Evolutionary conservation across 2,888 invertebrate species (phyloP).

Genomic region (Cerceris ruficornis): DNA sequence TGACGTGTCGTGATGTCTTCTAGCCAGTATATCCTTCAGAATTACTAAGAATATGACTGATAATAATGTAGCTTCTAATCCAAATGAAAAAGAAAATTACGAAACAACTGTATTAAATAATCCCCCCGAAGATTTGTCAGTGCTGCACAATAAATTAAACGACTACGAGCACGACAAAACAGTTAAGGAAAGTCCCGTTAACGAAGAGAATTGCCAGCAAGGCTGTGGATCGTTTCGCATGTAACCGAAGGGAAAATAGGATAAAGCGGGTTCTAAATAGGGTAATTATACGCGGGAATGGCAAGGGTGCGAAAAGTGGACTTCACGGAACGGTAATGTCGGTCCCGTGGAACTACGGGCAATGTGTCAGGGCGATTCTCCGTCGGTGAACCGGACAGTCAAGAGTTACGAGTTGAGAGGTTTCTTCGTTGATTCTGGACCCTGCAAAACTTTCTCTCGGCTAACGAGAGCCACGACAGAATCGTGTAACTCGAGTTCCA

Average conservation of each 20-base stretch:
- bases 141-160: too few species aligned
- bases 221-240: constrained; percentile 60
- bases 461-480: constrained; percentile 26
- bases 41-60: too few species aligned
- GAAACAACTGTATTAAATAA: background rate
- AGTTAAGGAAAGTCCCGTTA: constrained; percentile 63
- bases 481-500: constrained; percentile 58
- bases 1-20: too few species aligned
- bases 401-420: constrained; percentile 31
- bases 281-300: constrained; percentile 64
- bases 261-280: constrained; percentile 66
- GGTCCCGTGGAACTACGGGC: constrained; percentile 16
- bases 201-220: constrained; percentile 63
- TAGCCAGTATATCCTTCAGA: too few species aligned
- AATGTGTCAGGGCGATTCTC: constrained; percentile 34
- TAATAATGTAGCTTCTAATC: too few species aligned
- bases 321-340: constrained; percentile 50
- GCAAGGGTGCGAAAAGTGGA: constrained; percentile 60
- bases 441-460: constrained; percentile 14
- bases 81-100: background rate
- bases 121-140: background rate
- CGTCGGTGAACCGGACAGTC: constrained; percentile 14
- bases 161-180: constrained; percentile 47
- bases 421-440: constrained; percentile 43
- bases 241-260: constrained; percentile 69